Percentiles rank a stretch among this genome's conserved stretches.
phyloP scores from a whole-genome alignment of 2,113 vertebrate genomes.

The Myrmophylax atrothorax region DNA sequence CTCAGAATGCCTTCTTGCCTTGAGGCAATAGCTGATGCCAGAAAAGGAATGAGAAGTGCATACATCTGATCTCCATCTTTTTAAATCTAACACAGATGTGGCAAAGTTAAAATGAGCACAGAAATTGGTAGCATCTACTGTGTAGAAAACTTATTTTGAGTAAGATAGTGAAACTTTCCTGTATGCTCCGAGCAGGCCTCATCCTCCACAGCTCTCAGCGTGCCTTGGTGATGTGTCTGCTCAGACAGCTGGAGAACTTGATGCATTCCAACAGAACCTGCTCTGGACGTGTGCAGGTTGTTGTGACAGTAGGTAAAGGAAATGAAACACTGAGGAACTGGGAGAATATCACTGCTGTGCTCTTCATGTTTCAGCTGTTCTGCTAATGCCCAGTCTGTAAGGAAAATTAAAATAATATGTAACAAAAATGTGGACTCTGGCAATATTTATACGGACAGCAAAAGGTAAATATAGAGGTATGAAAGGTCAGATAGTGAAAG shows the following conservation, averaged over 20 bases:
- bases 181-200: neutral
- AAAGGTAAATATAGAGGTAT: neutral
- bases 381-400: neutral
- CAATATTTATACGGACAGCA: neutral
- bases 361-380: neutral
- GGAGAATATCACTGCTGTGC: neutral
- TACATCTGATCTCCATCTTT: neutral
- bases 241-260: neutral
- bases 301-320: neutral
- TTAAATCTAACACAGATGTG: neutral
- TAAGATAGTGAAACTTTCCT: neutral
- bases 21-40: neutral
- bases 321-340: neutral
- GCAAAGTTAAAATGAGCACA: neutral
- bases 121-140: neutral
- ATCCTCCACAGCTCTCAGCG: neutral
- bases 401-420: neutral
- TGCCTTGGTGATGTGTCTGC: rapidly evolving
- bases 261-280: neutral
- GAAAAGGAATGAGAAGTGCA: neutral
- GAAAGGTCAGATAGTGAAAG: neutral
- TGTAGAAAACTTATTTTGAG: neutral
- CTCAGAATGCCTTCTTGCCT: neutral
- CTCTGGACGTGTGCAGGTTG: neutral
- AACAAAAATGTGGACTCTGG: neutral